Evolutionary conservation across 2,113 vertebrate species (phyloP).

Genomic region (Camelus dromedarius): DNA sequence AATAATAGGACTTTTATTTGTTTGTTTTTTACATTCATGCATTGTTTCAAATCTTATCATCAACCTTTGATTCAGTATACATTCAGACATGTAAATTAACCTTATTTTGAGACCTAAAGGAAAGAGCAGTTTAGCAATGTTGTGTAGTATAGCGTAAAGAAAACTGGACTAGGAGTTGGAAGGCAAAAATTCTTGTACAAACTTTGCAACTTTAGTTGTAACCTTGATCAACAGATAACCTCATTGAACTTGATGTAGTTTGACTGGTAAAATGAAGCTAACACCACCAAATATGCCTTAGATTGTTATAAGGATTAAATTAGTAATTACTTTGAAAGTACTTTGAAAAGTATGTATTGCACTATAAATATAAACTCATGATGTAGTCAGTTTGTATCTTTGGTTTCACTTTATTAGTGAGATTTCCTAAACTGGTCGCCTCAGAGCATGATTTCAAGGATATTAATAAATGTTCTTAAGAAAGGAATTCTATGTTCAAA

Average conservation of each 20-base stretch:
- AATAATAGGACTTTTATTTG: background rate
- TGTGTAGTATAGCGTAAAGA: background rate
- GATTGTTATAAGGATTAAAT: background rate
- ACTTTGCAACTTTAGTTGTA: background rate
- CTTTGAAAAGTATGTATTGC: background rate
- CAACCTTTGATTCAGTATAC: background rate
- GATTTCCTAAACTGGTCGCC: background rate
- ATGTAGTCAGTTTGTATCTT: background rate
- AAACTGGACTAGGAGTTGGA: background rate
- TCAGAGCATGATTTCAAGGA: background rate
- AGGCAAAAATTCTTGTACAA: background rate
- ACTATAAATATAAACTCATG: slow-evolving; percentile 20
- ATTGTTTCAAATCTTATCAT: background rate
- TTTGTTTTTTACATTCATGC: background rate
- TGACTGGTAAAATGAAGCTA: background rate
- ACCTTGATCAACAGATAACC: background rate
- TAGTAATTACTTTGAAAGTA: background rate
- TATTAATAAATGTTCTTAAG: background rate
- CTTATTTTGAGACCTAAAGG: background rate
- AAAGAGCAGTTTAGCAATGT: background rate
- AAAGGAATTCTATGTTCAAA: background rate
- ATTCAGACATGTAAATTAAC: background rate
- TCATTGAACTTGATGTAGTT: background rate
- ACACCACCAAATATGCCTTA: background rate
- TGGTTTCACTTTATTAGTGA: background rate